Percentiles rank a stretch among this genome's conserved stretches.
These are phyloP conservation scores for Neomonachus schauinslandi DNA, from an alignment of 2,113 vertebrate genomes.

Conservation along the genomic window DNA sequence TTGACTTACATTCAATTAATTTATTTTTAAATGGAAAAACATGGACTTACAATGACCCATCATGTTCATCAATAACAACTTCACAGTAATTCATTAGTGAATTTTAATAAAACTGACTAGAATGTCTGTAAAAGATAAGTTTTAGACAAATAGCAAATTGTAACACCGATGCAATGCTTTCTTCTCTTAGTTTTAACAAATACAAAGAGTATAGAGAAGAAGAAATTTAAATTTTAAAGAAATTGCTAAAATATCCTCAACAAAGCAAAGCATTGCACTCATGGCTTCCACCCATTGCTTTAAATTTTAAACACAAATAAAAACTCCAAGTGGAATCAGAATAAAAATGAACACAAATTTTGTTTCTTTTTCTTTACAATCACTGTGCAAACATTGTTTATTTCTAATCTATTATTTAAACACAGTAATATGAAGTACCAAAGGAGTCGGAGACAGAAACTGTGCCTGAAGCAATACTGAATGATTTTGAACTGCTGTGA, in stretches of 20 bases:
- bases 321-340: background rate
- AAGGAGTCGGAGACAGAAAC: background rate
- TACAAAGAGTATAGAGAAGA: background rate
- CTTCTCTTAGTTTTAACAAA: conserved; percentile 13
- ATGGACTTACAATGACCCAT: background rate
- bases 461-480: background rate
- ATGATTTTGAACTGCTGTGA: background rate
- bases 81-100: background rate
- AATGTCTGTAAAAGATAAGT: conserved; percentile 1
- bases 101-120: background rate
- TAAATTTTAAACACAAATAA: conserved; percentile 50
- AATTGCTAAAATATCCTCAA: background rate
- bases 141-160: background rate
- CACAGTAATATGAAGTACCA: background rate
- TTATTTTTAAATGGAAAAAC: background rate
- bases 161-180: background rate
- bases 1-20: background rate
- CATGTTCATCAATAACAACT: background rate
- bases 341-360: background rate
- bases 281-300: background rate
- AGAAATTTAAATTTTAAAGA: background rate
- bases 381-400: background rate
- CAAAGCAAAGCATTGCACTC: background rate
- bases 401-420: conserved; percentile 59
- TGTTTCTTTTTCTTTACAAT: conserved; percentile 15